Percentiles rank a stretch among this genome's conserved stretches.
Evolutionary conservation across 2,888 invertebrate genomes (phyloP).

Genomic region (Adineta ricciae): DNA sequence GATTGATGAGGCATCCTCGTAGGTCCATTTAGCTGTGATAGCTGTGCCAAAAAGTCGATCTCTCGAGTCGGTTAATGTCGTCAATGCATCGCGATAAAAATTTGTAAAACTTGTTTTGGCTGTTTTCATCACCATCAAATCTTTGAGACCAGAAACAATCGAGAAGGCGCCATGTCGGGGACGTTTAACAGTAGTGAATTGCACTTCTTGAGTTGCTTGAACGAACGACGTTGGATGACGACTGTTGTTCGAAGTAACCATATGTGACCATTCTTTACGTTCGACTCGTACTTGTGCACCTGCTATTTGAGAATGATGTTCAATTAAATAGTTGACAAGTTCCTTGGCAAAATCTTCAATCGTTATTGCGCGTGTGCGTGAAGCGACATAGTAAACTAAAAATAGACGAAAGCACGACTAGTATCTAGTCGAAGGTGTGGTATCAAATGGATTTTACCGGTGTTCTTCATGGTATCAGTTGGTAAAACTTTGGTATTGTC

Average conservation of each 20-base stretch:
- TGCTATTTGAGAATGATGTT: not conserved
- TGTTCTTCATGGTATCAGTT: constrained; percentile 70
- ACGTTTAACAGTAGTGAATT: not conserved
- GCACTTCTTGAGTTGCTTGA: not conserved
- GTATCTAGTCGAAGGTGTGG: too few species aligned
- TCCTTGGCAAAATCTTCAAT: not conserved
- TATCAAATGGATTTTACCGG: too few species aligned
- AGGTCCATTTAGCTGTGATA: constrained; percentile 66
- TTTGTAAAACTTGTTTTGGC: constrained; percentile 70
- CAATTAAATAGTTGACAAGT: not conserved
- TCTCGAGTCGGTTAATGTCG: constrained; percentile 64
- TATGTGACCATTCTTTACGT: not conserved
- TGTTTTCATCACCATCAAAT: constrained; percentile 65
- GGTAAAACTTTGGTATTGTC: constrained; percentile 70
- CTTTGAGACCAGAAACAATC: constrained; percentile 62
- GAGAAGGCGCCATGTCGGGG: constrained; percentile 34
- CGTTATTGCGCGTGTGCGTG: not conserved
- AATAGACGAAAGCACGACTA: too few species aligned
- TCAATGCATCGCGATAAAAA: constrained; percentile 68
- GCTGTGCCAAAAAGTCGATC: constrained; percentile 70
- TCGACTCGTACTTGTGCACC: not conserved
- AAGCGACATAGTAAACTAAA: not conserved
- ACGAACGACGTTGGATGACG: not conserved
- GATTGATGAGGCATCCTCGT: constrained; percentile 56
- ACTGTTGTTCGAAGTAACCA: not conserved